phyloP scores from a whole-genome alignment of 2,888 invertebrate genomes.

The Clanis bilineata region DNA sequence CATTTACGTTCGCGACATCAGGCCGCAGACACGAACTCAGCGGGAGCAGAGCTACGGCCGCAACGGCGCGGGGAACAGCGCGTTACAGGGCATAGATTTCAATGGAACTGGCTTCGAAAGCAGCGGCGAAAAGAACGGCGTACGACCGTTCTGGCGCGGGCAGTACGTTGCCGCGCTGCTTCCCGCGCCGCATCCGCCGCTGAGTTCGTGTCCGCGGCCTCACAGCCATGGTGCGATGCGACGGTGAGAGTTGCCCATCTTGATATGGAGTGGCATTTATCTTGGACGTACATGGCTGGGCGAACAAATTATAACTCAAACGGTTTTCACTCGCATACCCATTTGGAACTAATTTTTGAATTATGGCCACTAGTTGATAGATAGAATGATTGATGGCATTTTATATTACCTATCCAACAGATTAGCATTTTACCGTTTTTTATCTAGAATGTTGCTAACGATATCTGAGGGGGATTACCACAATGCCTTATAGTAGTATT shows the following conservation, averaged over 20 bases:
- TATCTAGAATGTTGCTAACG: no score
- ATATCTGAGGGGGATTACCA: no score
- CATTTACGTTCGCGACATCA: slow-evolving; percentile 27
- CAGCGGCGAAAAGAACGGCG: no score
- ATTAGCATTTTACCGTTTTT: neutral
- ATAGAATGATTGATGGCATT: neutral
- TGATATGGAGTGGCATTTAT: slow-evolving; percentile 39
- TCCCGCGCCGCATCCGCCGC: no score
- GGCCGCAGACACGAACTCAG: no score
- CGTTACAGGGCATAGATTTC: no score
- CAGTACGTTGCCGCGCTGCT: no score
- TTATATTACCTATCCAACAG: neutral
- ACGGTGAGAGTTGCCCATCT: slow-evolving; percentile 36
- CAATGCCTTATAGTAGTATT: no score
- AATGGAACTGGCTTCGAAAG: no score
- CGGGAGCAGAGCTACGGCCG: no score
- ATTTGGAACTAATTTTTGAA: slow-evolving; percentile 4
- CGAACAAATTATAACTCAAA: slow-evolving; percentile 39
- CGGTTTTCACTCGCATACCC: slow-evolving; percentile 36
- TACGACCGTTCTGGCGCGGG: no score
- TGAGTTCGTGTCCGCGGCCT: slow-evolving; percentile 29
- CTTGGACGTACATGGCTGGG: slow-evolving; percentile 36
- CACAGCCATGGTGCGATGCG: slow-evolving; percentile 20
- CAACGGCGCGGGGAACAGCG: no score
- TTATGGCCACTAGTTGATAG: neutral